Evolutionary conservation across 2,888 invertebrate genomes (phyloP).

Genomic region (Heliconius aoede): DNA sequence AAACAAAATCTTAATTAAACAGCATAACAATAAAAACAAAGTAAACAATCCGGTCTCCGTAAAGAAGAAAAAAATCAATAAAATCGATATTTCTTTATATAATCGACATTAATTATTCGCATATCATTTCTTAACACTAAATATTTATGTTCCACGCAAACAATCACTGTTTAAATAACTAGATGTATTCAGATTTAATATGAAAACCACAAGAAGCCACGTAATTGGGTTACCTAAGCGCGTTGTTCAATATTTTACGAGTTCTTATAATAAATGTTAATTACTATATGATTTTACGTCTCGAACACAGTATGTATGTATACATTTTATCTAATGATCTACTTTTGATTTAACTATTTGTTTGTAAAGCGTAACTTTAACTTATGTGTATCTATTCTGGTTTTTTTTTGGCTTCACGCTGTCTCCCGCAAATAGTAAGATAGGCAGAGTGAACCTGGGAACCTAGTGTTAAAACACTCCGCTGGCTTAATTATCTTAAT

Average conservation of each 20-base stretch:
- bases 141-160: neutral
- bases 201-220: slow-evolving; percentile 36
- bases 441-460: no score
- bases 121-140: no score
- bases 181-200: slow-evolving; percentile 29
- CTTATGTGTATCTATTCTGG: neutral
- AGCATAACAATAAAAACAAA: no score
- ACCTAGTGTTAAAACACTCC: no score
- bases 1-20: no score
- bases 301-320: neutral
- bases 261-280: slow-evolving; percentile 30
- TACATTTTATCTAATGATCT: neutral
- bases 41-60: no score
- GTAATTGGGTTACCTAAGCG: slow-evolving; percentile 43
- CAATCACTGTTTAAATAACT: neutral
- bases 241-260: slow-evolving; percentile 38
- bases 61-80: no score
- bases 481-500: no score
- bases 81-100: neutral
- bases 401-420: no score
- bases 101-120: neutral
- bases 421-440: no score
- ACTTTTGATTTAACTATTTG: neutral
- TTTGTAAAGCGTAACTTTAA: neutral
- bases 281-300: slow-evolving; percentile 25